phyloP scores from a whole-genome alignment of 2,113 vertebrate species.

The Tricholaema leucomelas region DNA sequence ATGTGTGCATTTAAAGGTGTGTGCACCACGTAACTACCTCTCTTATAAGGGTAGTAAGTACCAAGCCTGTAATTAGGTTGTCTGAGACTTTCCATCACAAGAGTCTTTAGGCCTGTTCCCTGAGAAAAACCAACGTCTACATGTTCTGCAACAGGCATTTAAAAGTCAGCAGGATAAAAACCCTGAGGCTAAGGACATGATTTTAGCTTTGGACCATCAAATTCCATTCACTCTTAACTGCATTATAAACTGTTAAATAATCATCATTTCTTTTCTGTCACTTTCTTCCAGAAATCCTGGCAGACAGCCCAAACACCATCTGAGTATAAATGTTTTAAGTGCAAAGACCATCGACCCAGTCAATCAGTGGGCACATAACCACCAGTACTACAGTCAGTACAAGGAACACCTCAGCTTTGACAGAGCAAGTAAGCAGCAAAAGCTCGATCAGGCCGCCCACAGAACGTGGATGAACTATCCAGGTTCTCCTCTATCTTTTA shows the following conservation, averaged over 20 bases:
- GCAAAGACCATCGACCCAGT: neutral
- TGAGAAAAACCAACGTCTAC: neutral
- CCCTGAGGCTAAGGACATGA: neutral
- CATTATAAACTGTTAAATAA: slow-evolving; percentile 41
- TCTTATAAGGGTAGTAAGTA: neutral
- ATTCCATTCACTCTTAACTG: slow-evolving; percentile 14
- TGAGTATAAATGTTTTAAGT: neutral
- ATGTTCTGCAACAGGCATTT: slow-evolving; percentile 35
- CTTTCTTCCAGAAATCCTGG: slow-evolving; percentile 33
- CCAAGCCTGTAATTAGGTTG: neutral
- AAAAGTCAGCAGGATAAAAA: neutral
- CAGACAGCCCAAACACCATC: neutral
- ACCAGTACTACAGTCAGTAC: neutral
- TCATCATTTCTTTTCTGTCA: slow-evolving; percentile 1
- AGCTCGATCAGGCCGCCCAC: neutral
- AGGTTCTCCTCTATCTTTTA: neutral
- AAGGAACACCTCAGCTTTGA: neutral
- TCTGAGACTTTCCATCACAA: neutral
- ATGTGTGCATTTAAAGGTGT: neutral
- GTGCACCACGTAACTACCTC: neutral
- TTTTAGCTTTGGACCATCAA: slow-evolving; percentile 31
- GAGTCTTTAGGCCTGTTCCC: neutral
- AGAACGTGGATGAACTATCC: neutral
- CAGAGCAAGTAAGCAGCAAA: neutral
- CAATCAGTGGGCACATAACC: neutral